Conservation (phyloP, 1,140 invertebrate genomes). For the Papilio helenus region DNA sequence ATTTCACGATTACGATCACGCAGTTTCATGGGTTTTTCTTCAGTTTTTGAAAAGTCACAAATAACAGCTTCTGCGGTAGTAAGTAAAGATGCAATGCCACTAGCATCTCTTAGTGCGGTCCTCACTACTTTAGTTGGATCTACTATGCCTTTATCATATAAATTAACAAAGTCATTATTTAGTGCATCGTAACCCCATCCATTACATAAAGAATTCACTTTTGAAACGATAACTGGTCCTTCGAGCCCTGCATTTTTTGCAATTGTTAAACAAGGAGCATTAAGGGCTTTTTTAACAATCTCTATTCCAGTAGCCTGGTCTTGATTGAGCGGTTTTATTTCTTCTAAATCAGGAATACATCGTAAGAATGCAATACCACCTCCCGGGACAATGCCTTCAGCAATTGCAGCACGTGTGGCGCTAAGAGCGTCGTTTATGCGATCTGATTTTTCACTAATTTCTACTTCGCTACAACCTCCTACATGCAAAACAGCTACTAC, state of each 20-base stretch:
- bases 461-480: conserved; percentile 98
- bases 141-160: conserved; percentile 99
- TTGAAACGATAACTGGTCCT: conserved; percentile 96
- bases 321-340: conserved; percentile 88
- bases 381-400: conserved; percentile 99
- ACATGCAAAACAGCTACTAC: conserved; percentile 98
- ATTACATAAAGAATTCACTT: conserved; percentile 89
- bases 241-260: conserved; percentile 98
- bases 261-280: conserved; percentile 97
- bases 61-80: conserved; percentile 99
- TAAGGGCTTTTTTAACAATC: conserved; percentile 95
- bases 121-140: conserved; percentile 99
- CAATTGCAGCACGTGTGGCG: conserved; percentile 98
- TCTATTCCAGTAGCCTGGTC: conserved; percentile 96
- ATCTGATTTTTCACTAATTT: conserved; percentile 99
- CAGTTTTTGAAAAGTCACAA: conserved; percentile 97
- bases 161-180: conserved; percentile 97
- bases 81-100: conserved; percentile 98
- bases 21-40: conserved; percentile 65
- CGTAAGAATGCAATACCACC: conserved; percentile 97
- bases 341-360: conserved; percentile 91
- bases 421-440: conserved; percentile 99
- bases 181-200: conserved; percentile 98
- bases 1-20: conserved; percentile 7
- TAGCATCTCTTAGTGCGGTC: conserved; percentile 98